Base-by-base conservation (phyloP, 2,888 invertebrate genomes). In the Creontiades dilutus region DNA sequence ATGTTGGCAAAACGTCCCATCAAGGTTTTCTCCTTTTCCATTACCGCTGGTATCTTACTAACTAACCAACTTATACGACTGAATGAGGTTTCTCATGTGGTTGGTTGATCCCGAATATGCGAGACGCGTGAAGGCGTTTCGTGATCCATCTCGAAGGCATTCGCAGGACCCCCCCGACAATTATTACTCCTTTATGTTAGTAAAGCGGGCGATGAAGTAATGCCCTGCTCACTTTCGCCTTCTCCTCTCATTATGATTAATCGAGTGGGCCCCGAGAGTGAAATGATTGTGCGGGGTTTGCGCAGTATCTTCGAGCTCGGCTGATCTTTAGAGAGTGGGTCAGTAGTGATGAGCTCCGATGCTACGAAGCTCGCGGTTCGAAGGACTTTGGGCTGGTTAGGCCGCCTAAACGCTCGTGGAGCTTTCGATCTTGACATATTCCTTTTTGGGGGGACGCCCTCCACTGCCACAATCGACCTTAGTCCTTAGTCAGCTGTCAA, bases 271-370 rank as follows among this genome's bases (percentile, higher is more conserved):
- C 46, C 46, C 78, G 46, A 2, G 37, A 78, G 78, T 78, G 78
- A 78, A 78, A 78, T 78, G 37, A 78, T 78, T 78, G 78, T 37
- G 47, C 14, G 78, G 75, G 46, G 78, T 78, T 78, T 78, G 78
- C 78, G 37, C 78, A 78, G 37, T 11, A 37, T 78, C 47, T 37
- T 46, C 47, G 47, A 78, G 78, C 78, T 78, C 78, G 46, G 37
- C 46, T 78, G 78, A 47, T 37, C 78, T 78, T 78, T 78, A 78
- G 78, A 78, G 78, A 78, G 78, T 78, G 78, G 78, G 78, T 78
- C 78, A 78, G 78, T 78, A 78, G 78, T 78, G 78, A 78, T 78
- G 78, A 78, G 78, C n/a, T 68, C 16, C 7, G 37, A 37, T 37
- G 37, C 37, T 37, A 37, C 37, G 37, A 23, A 68, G 23, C 27